Evolutionary conservation across 2,888 invertebrate genomes (phyloP).

Genomic region (Ellobium chinense): DNA sequence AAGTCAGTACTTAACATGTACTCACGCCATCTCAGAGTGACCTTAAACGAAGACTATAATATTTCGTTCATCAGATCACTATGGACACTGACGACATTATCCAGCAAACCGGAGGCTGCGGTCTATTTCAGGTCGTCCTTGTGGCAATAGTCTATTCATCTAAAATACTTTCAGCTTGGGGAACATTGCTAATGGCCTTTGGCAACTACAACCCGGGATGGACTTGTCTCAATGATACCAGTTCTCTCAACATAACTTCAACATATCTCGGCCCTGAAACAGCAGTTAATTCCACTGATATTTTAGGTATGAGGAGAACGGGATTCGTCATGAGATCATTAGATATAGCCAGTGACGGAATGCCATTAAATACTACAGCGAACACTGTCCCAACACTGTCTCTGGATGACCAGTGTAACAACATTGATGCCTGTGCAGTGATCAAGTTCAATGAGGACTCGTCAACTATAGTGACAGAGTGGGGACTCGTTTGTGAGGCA

Average conservation of each 20-base stretch:
- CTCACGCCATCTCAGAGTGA: no score
- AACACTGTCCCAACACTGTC: neutral
- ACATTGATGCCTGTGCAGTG: neutral
- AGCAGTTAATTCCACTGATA: no score
- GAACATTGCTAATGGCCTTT: neutral
- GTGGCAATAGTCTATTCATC: neutral
- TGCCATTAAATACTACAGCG: no score
- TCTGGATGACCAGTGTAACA: neutral
- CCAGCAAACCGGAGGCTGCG: neutral
- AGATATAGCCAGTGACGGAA: no score
- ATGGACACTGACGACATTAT: neutral
- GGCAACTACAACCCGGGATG: slow-evolving; percentile 27
- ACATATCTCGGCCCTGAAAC: no score
- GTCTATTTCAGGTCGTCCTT: neutral
- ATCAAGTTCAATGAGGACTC: neutral
- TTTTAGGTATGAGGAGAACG: no score
- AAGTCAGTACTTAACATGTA: no score
- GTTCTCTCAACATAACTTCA: no score
- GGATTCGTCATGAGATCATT: no score
- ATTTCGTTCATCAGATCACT: no score
- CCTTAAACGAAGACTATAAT: no score
- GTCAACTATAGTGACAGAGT: slow-evolving; percentile 3
- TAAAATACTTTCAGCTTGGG: neutral
- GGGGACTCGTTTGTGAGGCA: neutral
- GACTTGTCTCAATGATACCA: neutral